phyloP scores from a whole-genome alignment of 2,797 vertebrate species.

The Sebastes miniatus region DNA sequence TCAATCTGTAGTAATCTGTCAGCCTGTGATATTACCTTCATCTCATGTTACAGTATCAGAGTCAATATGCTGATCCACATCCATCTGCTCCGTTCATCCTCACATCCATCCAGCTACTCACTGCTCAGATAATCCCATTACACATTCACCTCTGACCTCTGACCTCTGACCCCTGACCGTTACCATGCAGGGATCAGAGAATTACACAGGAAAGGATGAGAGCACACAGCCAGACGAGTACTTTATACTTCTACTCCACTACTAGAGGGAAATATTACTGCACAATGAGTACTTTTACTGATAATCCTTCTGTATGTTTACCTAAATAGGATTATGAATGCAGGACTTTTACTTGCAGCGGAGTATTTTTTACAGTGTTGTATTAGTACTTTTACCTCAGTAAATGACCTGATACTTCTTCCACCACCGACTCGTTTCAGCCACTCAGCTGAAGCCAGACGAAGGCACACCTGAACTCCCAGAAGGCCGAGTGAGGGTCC shows the following conservation, averaged over 20 bases:
- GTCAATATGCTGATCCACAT: background rate
- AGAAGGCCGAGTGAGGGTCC: slow-evolving; percentile 83
- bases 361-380: no score
- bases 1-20: slow-evolving; percentile 11
- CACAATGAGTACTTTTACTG: no score
- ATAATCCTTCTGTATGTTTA: background rate
- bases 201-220: no score
- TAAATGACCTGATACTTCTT: no score
- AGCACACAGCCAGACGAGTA: no score
- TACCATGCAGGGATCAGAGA: no score
- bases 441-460: slow-evolving; percentile 92
- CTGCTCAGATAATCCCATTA: no score
- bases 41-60: slow-evolving; percentile 1
- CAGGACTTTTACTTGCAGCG: no score
- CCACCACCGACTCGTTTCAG: slow-evolving; percentile 64
- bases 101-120: background rate
- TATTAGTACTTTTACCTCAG: no score
- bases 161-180: background rate
- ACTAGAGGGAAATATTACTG: no score
- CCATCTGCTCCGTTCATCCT: background rate
- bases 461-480: slow-evolving; percentile 91
- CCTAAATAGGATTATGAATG: background rate
- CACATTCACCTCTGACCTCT: no score
- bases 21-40: background rate
- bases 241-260: no score